Evolutionary conservation across 2,888 invertebrate species (phyloP), one percentile per base, ranked within the genome.

Genomic region (Oegoconia quadripuncta): DNA sequence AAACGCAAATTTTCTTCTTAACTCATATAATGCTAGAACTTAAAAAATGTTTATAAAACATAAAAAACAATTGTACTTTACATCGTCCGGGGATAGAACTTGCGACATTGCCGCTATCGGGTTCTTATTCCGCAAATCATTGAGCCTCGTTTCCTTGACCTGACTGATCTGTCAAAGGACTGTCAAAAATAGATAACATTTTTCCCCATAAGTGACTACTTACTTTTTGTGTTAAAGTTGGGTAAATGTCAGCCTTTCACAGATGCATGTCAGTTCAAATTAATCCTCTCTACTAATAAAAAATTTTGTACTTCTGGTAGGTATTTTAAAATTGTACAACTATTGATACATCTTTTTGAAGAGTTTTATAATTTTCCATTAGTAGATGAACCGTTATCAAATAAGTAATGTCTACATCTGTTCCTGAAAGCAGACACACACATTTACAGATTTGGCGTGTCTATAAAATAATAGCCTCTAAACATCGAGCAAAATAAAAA

Each of bases 11-110:
- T 16, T 33, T 33, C 33, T 50, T 46, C 18, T 39, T 50, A 50
- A 55, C 46, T 51, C 22, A 41, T 55, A 12, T 62, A 61, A 52
- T 59, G 40, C 43, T 60, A 50, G 48, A 56, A 47, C 50, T 52
- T 54, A 54, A 35, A 46, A 46, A 34, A 44, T 48, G 9, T 34
- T 37, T 40, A 53, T 42, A 43, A 33, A 39, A 41, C 41, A 48
- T 54, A 52, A 52, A 59, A 48, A 52, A 55, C 22, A 36, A 36
- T 30, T 60, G 57, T 59, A 57, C 54, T 57, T 50, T 34, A 34
- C 41, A 43, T 37, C 32, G 25, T 30, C 34, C 35, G 37, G 41
- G 32, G 41, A 17, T 32, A 25, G 34, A 47, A 44, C 36, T 37
- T 27, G 7, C 30, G 23, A 35, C 31, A 22, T 40, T 27, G 29